Percentiles rank a stretch among this genome's conserved stretches.
phyloP scores from a whole-genome alignment of 2,888 invertebrate genomes.

The Drosophila tanythrix region DNA sequence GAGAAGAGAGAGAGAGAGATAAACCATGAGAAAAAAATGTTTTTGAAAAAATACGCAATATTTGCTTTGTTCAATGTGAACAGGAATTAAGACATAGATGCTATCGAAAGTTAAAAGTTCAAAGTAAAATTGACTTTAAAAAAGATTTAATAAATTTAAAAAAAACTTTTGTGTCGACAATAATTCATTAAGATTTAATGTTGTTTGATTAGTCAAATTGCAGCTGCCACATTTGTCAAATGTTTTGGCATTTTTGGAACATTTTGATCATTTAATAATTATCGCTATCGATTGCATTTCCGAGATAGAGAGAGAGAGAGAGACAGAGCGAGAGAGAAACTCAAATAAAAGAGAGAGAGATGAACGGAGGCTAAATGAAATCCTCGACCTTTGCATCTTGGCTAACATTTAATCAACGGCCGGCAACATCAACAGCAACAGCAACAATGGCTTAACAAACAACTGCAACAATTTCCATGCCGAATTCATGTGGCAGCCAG shows the following conservation, averaged over 20 bases:
- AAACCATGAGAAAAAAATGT: not conserved
- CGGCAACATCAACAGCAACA: slow-evolving; percentile 15
- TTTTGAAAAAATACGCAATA: not conserved
- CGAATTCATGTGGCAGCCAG: slow-evolving; percentile 52
- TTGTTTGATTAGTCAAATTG: too few relatives aligned
- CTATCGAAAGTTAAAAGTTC: not conserved
- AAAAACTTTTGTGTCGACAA: too few relatives aligned
- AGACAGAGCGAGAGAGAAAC: not conserved
- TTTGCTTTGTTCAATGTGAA: not conserved
- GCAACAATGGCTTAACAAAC: slow-evolving; percentile 9
- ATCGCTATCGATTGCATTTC: not conserved
- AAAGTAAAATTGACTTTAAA: not conserved
- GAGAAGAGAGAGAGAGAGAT: not conserved
- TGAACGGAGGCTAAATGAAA: slow-evolving; percentile 17
- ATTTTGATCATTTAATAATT: too few relatives aligned
- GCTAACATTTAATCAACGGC: slow-evolving; percentile 55
- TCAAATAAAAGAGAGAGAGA: not conserved
- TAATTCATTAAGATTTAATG: too few relatives aligned
- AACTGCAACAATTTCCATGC: slow-evolving; percentile 56
- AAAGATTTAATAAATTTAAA: too few relatives aligned
- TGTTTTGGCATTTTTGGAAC: too few relatives aligned
- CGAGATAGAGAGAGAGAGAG: not conserved
- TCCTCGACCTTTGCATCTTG: slow-evolving; percentile 59
- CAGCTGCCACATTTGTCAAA: too few relatives aligned
- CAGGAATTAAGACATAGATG: not conserved